These are phyloP conservation scores for Hipposideros armiger DNA, from an alignment of 2,113 vertebrate species.

Conservation along the genomic window DNA sequence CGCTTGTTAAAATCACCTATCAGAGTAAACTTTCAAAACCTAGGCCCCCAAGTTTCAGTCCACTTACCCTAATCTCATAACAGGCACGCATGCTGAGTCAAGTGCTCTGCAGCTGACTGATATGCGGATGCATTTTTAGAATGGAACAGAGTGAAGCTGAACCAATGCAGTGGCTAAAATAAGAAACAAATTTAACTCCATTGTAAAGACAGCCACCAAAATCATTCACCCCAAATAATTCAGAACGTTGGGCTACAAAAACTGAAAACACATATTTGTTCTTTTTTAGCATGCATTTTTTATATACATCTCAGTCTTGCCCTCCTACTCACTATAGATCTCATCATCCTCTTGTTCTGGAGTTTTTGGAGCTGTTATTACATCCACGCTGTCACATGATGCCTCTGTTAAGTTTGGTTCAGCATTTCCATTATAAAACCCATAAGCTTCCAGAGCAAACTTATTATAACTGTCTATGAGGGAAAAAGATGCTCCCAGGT, in stretches of 20 bases:
- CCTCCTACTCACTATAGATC: constrained; percentile 68
- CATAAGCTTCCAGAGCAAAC: constrained; percentile 62
- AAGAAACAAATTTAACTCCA: constrained; percentile 84
- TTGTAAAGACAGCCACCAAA: constrained; percentile 80
- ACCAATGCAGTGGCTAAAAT: constrained; percentile 77
- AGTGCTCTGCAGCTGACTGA: constrained; percentile 80
- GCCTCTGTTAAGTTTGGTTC: constrained; percentile 43
- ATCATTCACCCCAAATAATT: constrained; percentile 78
- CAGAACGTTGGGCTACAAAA: constrained; percentile 68
- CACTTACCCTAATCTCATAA: constrained; percentile 76
- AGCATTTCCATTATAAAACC: constrained; percentile 67
- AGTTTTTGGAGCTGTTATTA: constrained; percentile 63
- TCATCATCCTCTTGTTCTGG: constrained; percentile 63
- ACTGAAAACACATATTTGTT: constrained; percentile 75
- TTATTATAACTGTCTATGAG: constrained; percentile 26
- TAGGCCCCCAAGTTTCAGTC: constrained; percentile 59
- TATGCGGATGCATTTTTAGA: constrained; percentile 84
- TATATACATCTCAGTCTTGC: background rate
- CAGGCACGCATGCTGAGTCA: constrained; percentile 70
- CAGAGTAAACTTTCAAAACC: constrained; percentile 55
- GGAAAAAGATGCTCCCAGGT: background rate
- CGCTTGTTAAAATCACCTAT: constrained; percentile 2
- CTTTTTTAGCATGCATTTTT: constrained; percentile 59
- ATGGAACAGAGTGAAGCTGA: constrained; percentile 80
- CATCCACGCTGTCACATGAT: rapidly evolving